Evolutionary conservation across 2,797 vertebrate genomes (phyloP), one percentile per base, ranked within the genome.

Genomic region (Propithecus perrieri): DNA sequence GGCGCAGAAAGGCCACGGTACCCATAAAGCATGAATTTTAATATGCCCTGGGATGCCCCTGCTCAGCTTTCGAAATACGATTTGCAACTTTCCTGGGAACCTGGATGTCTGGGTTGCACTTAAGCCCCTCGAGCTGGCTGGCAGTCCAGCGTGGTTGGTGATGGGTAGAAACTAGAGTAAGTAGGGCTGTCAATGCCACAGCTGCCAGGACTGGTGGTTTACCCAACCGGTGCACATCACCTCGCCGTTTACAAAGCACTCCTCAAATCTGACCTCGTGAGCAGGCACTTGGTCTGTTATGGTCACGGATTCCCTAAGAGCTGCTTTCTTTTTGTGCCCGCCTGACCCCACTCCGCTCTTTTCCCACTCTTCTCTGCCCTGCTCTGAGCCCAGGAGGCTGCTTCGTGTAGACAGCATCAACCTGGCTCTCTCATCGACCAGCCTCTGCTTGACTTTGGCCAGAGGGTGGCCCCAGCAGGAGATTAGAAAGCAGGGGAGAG

Each of bases 1-100:
- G 83, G 90, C 92, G 71, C 94, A 83, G 87, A 78, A 74, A 1
- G 6, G 89, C 53, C 57, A 67, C 13, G 0, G 75, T 18, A 83
- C 89, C 69, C 84, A 85, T 76, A 57, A 55, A 90, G 88, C 80
- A 38, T 30, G 84, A 13, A 85, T 78, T 81, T 95, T 67, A 69
- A 65, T 24, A 43, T 78, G 59, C 26, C 90, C 90, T 10, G 17
- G 61, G 22, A 59, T 33, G 74, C 86, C 75, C 67, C 80, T 81
- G 48, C 13, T 85, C n/a, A 30, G 89, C 79, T 80, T 85, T 85
- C 57, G n/a, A 83, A 93, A 87, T 38, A 41, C 28, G 89, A 55
- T 72, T 15, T 33, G 72, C 35, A 59, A n/a, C 57, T 75, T 86
- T 38, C 33, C 50, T 48, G 33, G 76, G 75, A 91, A 74, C 11